These are phyloP conservation scores for Cheilosia soror DNA, from an alignment of 2,888 invertebrate species.

Conservation along the genomic window DNA sequence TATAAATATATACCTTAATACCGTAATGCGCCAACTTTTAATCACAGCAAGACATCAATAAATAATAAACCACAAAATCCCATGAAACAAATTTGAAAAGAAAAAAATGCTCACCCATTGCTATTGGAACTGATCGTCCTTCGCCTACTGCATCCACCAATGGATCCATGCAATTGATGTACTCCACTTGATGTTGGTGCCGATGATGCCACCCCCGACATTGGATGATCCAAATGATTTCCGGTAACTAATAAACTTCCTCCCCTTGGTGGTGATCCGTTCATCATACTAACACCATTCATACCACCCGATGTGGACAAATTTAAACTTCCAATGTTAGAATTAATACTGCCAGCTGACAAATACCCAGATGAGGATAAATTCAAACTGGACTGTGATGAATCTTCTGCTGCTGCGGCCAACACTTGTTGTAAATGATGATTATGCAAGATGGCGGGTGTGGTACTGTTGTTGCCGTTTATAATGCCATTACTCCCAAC, in stretches of 20 bases:
- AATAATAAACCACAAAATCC: neutral
- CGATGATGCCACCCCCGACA: constrained; percentile 65
- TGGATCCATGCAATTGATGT: constrained; percentile 69
- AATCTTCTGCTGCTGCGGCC: constrained; percentile 76
- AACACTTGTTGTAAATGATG: constrained; percentile 72
- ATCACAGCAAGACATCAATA: neutral
- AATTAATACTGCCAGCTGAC: constrained; percentile 77
- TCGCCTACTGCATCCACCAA: constrained; percentile 78
- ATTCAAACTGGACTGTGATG: constrained; percentile 79
- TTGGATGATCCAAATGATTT: constrained; percentile 66
- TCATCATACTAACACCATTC: constrained; percentile 65
- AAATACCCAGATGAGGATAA: constrained; percentile 79
- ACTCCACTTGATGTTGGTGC: constrained; percentile 69
- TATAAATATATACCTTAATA: too few relatives aligned
- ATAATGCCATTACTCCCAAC: constrained; percentile 66
- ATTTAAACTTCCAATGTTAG: constrained; percentile 76
- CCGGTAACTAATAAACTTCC: constrained; percentile 69
- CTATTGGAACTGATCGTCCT: constrained; percentile 84
- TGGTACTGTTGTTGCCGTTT: constrained; percentile 52
- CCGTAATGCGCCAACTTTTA: neutral
- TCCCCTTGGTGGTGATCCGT: constrained; percentile 73
- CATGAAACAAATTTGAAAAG: neutral
- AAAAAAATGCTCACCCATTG: constrained; percentile 81
- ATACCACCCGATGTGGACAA: constrained; percentile 54
- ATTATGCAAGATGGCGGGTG: constrained; percentile 74